Percentiles rank a stretch among this genome's conserved stretches.
Conservation (phyloP, 2,888 invertebrate genomes). For the Serrognathus titanus region DNA sequence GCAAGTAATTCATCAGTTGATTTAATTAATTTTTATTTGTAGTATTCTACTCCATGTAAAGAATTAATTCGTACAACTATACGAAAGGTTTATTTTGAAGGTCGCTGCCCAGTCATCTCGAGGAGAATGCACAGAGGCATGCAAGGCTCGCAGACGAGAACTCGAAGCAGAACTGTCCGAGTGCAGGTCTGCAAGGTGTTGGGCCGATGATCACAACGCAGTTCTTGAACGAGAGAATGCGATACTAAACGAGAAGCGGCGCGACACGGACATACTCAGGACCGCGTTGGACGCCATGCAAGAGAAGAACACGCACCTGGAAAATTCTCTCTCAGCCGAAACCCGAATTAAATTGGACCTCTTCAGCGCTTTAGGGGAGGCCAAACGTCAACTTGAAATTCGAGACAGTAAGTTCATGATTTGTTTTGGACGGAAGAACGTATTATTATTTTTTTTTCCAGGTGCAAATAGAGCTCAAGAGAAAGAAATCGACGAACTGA, state of each 20-base stretch:
- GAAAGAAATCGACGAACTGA: slow-evolving; percentile 87
- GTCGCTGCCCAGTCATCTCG: slow-evolving; percentile 40
- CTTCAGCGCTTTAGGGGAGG: slow-evolving; percentile 94
- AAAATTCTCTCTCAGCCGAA: slow-evolving; percentile 92
- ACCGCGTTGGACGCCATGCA: slow-evolving; percentile 78
- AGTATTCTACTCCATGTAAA: too few species aligned
- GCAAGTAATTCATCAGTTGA: too few species aligned
- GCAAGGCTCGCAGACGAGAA: slow-evolving; percentile 54
- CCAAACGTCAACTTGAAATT: slow-evolving; percentile 84
- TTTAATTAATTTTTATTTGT: too few species aligned
- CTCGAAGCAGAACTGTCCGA: slow-evolving; percentile 61
- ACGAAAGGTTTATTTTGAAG: slow-evolving; percentile 22
- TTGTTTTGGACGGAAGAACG: not conserved
- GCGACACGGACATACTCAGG: slow-evolving; percentile 73
- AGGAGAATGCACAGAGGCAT: slow-evolving; percentile 47
- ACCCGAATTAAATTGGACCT: slow-evolving; percentile 97
- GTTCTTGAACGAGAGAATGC: slow-evolving; percentile 57
- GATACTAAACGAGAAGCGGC: slow-evolving; percentile 45
- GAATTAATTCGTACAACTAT: not conserved
- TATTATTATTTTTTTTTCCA: slow-evolving; percentile 42
- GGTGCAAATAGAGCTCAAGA: slow-evolving; percentile 80
- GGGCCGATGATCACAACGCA: slow-evolving; percentile 58
- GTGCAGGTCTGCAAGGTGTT: slow-evolving; percentile 55
- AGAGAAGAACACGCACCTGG: slow-evolving; percentile 88
- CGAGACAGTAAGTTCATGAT: slow-evolving; percentile 71